These are phyloP conservation scores for Dolomedes plantarius DNA, from an alignment of 2,888 invertebrate species.

Conservation along the genomic window DNA sequence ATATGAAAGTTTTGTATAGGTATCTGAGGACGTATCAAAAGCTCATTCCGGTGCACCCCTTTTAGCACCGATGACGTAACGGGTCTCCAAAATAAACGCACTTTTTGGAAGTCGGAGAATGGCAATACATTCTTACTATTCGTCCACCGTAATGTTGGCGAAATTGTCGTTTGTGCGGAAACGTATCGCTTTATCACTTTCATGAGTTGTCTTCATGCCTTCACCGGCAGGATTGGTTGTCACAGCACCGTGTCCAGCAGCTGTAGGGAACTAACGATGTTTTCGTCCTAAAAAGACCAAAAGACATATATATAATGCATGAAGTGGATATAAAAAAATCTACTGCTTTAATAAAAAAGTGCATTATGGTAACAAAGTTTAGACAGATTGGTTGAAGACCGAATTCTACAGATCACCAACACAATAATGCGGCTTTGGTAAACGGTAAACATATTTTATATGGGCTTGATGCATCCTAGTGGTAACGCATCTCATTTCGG, in stretches of 20 bases:
- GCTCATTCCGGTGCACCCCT: conserved; percentile 17
- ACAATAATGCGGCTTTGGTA: too few species aligned
- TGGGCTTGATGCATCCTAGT: too few species aligned
- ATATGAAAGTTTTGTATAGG: neutral
- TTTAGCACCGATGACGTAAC: neutral
- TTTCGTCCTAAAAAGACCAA: conserved; percentile 54
- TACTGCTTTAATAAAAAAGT: too few species aligned
- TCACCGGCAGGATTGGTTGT: conserved; percentile 8
- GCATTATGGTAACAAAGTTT: too few species aligned
- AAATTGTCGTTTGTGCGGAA: conserved; percentile 14
- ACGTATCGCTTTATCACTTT: neutral
- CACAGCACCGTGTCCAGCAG: conserved; percentile 62
- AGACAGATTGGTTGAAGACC: too few species aligned
- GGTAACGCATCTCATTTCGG: too few species aligned
- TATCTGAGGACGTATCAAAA: conserved; percentile 22
- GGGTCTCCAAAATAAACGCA: conserved; percentile 22
- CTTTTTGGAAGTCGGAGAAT: conserved; percentile 19
- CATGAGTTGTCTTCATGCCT: neutral
- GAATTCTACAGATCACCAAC: too few species aligned
- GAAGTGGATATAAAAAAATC: too few species aligned
- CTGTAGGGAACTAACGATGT: conserved; percentile 52
- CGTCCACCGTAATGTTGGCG: neutral
- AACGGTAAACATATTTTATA: too few species aligned
- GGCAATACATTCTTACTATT: neutral
- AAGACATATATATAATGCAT: too few species aligned